Evolutionary conservation across 2,113 vertebrate species (phyloP).

Genomic region (Panurus biarmicus): DNA sequence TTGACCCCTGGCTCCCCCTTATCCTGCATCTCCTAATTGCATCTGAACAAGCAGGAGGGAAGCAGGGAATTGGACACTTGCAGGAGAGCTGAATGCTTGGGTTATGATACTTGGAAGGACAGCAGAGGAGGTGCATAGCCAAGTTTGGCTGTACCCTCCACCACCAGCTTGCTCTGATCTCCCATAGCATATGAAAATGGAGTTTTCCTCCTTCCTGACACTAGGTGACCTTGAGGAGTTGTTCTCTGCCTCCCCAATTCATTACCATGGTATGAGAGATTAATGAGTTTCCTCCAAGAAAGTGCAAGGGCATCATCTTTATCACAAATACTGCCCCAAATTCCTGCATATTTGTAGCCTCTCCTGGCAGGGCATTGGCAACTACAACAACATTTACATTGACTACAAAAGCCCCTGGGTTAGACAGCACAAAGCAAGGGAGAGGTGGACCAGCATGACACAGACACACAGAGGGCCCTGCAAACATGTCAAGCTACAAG

Average conservation of each 20-base stretch:
- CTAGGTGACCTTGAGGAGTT: slow-evolving; percentile 5
- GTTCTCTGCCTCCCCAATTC: not conserved
- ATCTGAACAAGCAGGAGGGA: slow-evolving; percentile 1
- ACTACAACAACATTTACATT: not conserved
- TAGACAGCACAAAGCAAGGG: not conserved
- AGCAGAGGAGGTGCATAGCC: slow-evolving; percentile 4
- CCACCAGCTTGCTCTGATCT: not conserved
- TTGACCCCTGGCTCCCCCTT: slow-evolving; percentile 26
- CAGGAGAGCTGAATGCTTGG: slow-evolving; percentile 10
- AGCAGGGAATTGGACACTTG: slow-evolving; percentile 1
- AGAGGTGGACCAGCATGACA: not conserved
- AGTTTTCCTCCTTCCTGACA: not conserved
- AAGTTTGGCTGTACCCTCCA: not conserved
- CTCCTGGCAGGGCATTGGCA: not conserved
- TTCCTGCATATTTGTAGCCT: not conserved
- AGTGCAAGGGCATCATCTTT: not conserved
- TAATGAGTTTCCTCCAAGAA: not conserved
- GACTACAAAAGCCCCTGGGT: not conserved
- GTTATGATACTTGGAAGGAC: slow-evolving; percentile 34
- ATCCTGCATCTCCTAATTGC: slow-evolving; percentile 14
- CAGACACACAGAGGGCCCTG: not conserved
- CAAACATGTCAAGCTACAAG: not conserved
- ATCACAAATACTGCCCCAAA: not conserved
- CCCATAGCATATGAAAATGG: not conserved
- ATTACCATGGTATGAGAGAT: not conserved